Evolutionary conservation across 2,797 vertebrate genomes (phyloP).

Genomic region (Cirrhinus mrigala): DNA sequence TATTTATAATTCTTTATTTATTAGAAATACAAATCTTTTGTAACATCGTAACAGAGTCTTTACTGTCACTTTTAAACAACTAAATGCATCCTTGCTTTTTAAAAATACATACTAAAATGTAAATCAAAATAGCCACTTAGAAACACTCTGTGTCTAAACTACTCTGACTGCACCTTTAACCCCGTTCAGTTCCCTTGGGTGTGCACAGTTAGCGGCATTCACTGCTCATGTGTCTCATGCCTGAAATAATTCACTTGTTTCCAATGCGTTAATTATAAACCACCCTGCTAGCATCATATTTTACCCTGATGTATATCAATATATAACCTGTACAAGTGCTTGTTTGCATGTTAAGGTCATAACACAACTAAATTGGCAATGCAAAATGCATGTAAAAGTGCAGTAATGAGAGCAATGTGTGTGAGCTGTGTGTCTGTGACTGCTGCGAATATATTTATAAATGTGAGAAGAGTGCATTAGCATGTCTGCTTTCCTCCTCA

Average conservation of each 20-base stretch:
- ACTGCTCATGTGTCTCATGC: conserved; percentile 46
- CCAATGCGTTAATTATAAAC: conserved; percentile 54
- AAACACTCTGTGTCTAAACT: neutral
- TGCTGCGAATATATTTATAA: neutral
- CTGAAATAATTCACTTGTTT: conserved; percentile 35
- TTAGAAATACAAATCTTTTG: neutral
- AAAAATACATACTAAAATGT: no score
- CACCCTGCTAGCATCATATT: neutral
- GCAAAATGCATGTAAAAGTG: neutral
- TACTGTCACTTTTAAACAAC: neutral
- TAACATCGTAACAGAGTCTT: neutral
- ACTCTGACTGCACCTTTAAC: neutral
- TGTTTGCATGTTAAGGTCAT: neutral
- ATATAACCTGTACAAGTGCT: neutral
- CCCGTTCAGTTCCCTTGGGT: neutral
- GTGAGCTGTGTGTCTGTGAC: neutral
- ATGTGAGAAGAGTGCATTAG: neutral
- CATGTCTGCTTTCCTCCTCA: conserved; percentile 68
- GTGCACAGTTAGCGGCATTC: neutral
- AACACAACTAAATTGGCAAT: neutral
- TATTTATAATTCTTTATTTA: no score
- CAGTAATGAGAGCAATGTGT: neutral
- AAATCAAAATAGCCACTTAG: neutral
- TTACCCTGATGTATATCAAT: neutral
- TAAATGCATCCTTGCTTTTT: neutral